phyloP scores from a whole-genome alignment of 2,797 vertebrate genomes.

The Limnodromus scolopaceus region DNA sequence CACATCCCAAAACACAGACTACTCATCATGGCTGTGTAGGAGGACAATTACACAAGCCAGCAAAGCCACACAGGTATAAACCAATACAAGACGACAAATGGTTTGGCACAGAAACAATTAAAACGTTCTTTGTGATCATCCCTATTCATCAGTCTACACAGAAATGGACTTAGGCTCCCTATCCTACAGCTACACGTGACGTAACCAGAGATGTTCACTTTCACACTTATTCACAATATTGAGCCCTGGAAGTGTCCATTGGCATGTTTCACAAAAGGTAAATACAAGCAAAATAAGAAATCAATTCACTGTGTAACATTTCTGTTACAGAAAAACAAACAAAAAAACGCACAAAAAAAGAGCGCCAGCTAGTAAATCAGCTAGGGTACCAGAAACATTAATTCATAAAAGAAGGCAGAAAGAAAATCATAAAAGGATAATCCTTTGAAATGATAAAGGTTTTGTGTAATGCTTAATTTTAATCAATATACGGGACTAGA shows the following conservation, averaged over 20 bases:
- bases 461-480: conserved; percentile 26
- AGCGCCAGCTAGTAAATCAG: not conserved
- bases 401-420: not conserved
- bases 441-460: not conserved
- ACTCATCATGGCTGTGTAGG: not conserved
- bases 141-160: not conserved
- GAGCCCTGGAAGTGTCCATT: not conserved
- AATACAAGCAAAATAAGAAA: not conserved
- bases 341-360: too few relatives aligned
- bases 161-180: not conserved
- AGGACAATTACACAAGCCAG: not conserved
- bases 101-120: not conserved
- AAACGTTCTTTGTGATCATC: not conserved
- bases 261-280: not conserved
- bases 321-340: not conserved
- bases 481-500: not conserved
- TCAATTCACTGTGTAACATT: not conserved
- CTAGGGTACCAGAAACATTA: not conserved
- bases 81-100: not conserved
- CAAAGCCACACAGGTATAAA: not conserved
- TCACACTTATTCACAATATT: not conserved
- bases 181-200: not conserved
- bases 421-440: not conserved
- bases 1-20: not conserved
- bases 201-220: not conserved